Percentiles rank a stretch among this genome's conserved stretches.
Conservation (phyloP, 2,113 vertebrate species). For the Malaclemys terrapin region DNA sequence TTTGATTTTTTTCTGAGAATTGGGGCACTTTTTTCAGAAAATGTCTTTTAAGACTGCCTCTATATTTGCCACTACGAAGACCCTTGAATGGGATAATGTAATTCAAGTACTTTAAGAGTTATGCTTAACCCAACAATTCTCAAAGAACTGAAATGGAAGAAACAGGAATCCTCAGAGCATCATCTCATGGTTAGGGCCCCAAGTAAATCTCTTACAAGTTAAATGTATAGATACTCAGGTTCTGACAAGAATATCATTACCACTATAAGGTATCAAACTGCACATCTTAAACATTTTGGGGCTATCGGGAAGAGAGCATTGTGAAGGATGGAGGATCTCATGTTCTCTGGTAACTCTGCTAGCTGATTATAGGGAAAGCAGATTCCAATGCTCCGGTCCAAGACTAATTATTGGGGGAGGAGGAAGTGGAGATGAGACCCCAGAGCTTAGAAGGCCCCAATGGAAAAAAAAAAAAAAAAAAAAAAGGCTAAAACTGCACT, state of each 20-base stretch:
- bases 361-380: not conserved
- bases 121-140: not conserved
- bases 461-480: not conserved
- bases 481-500: not conserved
- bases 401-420: not conserved
- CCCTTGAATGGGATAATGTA: not conserved
- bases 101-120: not conserved
- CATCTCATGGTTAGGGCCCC: not conserved
- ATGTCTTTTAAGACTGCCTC: not conserved
- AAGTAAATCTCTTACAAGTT: not conserved
- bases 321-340: not conserved
- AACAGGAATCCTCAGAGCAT: not conserved
- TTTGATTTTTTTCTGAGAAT: not conserved
- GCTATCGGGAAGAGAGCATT: not conserved
- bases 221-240: not conserved
- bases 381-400: not conserved
- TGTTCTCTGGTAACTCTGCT: not conserved
- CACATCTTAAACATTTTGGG: not conserved
- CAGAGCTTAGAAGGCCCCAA: not conserved
- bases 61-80: not conserved
- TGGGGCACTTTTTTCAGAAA: not conserved
- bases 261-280: not conserved
- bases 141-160: not conserved
- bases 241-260: not conserved
- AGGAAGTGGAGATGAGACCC: not conserved